A percentile compares a stretch with the other conserved stretches of the same genome.
phyloP scores from a whole-genome alignment of 2,797 vertebrate species.

The Melanotaenia parkinsoni region DNA sequence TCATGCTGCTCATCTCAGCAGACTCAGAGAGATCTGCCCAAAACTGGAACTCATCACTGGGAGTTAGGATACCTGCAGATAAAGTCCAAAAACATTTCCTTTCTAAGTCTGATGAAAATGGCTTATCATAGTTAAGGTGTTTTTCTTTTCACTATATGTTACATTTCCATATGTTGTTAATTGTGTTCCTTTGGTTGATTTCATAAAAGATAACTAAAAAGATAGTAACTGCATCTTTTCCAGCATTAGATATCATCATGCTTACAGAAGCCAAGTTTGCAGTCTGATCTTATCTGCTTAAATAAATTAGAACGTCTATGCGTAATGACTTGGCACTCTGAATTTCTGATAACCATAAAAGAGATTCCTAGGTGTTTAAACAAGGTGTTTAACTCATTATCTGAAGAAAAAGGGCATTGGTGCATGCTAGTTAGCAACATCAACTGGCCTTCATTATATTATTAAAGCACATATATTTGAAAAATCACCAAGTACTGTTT shows the following conservation, averaged over 20 bases:
- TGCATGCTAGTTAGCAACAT: too few relatives aligned
- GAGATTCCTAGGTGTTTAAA: too few relatives aligned
- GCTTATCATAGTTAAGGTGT: neutral
- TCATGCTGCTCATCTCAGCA: conserved; percentile 84
- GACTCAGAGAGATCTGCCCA: conserved; percentile 88
- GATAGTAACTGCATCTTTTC: too few relatives aligned
- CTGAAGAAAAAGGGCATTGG: too few relatives aligned
- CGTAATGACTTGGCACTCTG: too few relatives aligned
- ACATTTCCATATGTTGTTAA: neutral
- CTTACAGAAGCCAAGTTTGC: too few relatives aligned
- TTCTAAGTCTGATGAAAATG: neutral
- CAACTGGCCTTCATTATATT: too few relatives aligned
- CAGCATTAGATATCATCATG: too few relatives aligned
- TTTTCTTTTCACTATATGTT: neutral
- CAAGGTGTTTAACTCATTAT: too few relatives aligned
- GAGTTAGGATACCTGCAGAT: conserved; percentile 89
- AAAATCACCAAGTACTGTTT: neutral
- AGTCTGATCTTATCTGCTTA: neutral
- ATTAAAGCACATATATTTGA: neutral
- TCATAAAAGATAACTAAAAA: too few relatives aligned
- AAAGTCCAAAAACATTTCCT: neutral
- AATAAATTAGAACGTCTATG: neutral
- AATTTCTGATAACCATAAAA: too few relatives aligned
- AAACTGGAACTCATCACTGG: conserved; percentile 95
- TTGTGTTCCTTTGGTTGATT: neutral